phyloP scores from a whole-genome alignment of 2,797 vertebrate species.

The Acridotheres tristis region DNA sequence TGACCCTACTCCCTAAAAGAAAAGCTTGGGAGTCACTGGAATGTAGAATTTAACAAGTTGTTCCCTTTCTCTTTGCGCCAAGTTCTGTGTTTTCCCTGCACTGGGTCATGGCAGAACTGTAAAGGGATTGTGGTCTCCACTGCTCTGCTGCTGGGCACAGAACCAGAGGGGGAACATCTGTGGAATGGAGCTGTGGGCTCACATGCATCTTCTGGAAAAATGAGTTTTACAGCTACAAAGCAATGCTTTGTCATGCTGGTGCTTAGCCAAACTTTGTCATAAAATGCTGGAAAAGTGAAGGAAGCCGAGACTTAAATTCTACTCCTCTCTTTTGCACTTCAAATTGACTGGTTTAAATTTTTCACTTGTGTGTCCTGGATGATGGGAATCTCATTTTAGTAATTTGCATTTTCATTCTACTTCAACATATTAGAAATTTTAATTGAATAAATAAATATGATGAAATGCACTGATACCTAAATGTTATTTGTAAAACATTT shows the following conservation, averaged over 20 bases:
- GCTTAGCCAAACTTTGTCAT: neutral
- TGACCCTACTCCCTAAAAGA: neutral
- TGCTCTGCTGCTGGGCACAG: neutral
- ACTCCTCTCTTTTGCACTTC: neutral
- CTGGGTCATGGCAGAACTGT: neutral
- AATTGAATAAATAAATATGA: neutral
- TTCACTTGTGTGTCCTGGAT: neutral
- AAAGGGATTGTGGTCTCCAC: fast-evolving
- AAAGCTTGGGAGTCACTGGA: neutral
- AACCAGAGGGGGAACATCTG: neutral
- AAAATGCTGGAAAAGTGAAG: neutral
- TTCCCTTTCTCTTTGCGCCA: neutral
- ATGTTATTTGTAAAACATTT: neutral
- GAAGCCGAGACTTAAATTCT: neutral
- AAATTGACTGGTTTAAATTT: neutral
- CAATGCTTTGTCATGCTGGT: neutral
- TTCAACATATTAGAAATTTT: neutral
- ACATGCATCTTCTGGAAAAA: fast-evolving
- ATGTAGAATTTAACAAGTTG: neutral
- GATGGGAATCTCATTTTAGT: neutral
- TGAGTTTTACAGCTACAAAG: neutral
- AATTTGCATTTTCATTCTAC: neutral
- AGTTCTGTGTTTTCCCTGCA: neutral
- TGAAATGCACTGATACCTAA: neutral
- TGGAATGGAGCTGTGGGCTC: neutral